Evolutionary conservation across 1,140 invertebrate species (phyloP), one percentile per base, ranked within the genome.

Genomic region (Brachionus asplanchnoidis): DNA sequence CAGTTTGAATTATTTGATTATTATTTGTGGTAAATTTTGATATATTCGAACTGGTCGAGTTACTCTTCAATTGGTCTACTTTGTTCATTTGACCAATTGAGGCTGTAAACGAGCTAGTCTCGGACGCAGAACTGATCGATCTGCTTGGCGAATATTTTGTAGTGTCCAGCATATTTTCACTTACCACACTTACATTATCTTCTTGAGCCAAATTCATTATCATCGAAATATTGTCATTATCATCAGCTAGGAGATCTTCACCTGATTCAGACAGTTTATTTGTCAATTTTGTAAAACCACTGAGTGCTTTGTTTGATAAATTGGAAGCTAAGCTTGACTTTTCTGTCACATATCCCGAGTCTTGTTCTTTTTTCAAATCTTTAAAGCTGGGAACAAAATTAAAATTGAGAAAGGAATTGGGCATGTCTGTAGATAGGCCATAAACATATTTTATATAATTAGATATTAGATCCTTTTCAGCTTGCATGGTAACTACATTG

Each of bases 391-490:
- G 68, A n/a, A 73, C 32, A 40, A 44, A 32, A 32, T 73, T n/a
- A 77, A 77, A 77, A 36, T 23, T 77, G 7, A 50, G 20, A 1
- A n/a, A 36, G 9, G 20, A 26, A 50, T 77, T 77, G 1, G 73
- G 44, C 4, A 26, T 46, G 42, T 77, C 73, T 50, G 42, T 77
- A 14, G 42, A 50, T 77, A 77, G 42, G 14, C 73, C 73, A 50
- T 77, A 77, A 12, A 77, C 20, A 77, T 53, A 77, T 26, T 32
- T 77, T 9, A 77, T 50, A 17, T 77, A 77, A 50, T 36, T 77
- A 12, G 53, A 8, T 23, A 77, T 50, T 1, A 77, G 14, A 14
- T 77, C 73, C 28, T 77, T 77, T 40, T 77, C 73, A 1, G 32
- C 5, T 77, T 77, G 73, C 23, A 28, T 77, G 42, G 42, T 46